These are phyloP conservation scores for Alentia gelatinosa DNA, from an alignment of 2,888 invertebrate species.

Conservation along the genomic window DNA sequence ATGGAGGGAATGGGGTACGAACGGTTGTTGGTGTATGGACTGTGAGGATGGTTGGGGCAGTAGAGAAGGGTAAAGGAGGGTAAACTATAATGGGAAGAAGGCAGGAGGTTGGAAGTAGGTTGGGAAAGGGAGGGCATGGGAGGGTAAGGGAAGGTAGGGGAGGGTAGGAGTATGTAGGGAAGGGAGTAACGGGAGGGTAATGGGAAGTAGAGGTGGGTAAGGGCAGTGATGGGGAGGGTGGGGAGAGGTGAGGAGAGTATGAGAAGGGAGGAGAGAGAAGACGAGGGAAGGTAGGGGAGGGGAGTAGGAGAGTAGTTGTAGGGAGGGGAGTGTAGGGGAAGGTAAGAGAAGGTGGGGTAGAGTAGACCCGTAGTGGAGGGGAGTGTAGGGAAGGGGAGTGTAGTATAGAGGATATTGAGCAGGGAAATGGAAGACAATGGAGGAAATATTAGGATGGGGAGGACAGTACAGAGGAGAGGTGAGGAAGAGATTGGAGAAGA, in stretches of 20 bases:
- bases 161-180: background rate
- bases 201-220: background rate
- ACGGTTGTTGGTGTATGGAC: background rate
- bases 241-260: background rate
- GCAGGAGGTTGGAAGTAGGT: background rate
- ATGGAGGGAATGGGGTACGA: background rate
- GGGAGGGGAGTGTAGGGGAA: background rate
- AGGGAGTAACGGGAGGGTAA: background rate
- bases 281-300: background rate
- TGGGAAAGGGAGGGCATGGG: background rate
- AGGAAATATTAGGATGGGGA: background rate
- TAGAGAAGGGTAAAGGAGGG: background rate
- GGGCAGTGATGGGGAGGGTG: background rate
- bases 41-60: background rate
- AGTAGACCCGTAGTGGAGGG: background rate
- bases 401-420: background rate
- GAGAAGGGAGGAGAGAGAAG: background rate
- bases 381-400: background rate
- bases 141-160: background rate
- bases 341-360: background rate
- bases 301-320: background rate
- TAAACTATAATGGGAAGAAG: background rate
- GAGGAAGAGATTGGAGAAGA: background rate
- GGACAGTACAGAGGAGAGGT: background rate
- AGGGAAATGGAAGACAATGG: background rate